Base-by-base conservation (phyloP, 2,888 invertebrate genomes). In the Coelopa pilipes region DNA sequence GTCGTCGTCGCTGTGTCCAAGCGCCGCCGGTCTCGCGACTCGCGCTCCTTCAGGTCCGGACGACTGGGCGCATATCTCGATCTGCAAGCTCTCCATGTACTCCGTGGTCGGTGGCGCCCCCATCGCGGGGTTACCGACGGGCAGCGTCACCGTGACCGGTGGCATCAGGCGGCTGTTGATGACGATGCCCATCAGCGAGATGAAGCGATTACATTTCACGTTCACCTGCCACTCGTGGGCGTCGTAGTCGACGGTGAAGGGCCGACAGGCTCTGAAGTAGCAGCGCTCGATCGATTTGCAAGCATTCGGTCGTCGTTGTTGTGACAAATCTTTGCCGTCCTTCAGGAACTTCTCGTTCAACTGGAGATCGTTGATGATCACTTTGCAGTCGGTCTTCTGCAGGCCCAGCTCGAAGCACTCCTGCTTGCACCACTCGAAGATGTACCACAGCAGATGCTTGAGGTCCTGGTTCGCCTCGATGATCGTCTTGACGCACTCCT, bases 221-320 rank as follows among this genome's bases (percentile, higher is more conserved):
- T 79, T 80, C 24, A 84, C 72, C 0, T 81, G 80, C 82, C 86
- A 87, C 21, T 82, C 79, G 50, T 80, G 78, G 0, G 81, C 80
- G 21, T 82, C 81, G 1, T 82, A 80, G 50, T 82, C 83, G 1
- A 87, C 79, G 15, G 81, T 83, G 46, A 87, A 85, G 0, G 88
- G 87, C 0, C 86, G 82, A 47, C 86, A 84, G 5, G 87, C 88
- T 73, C 86, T 87, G 74, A 85, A 88, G 74, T 84, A 87, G 72
- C 82, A 82, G 60, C 87, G 82, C 76, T 88, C 87, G 17, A 85
- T 78, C 1, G 78, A 34, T 74, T 78, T 62, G 69, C 77, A 75
- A 11, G 79, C 71, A 60, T 75, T 67, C 19, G 13, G 19, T 1
- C 21, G 19, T 53, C 10, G 79, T 71, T 72, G 72, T 7, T 12